Evolutionary conservation across 2,113 vertebrate genomes (phyloP).

Genomic region (Ivindomyrus marchei): DNA sequence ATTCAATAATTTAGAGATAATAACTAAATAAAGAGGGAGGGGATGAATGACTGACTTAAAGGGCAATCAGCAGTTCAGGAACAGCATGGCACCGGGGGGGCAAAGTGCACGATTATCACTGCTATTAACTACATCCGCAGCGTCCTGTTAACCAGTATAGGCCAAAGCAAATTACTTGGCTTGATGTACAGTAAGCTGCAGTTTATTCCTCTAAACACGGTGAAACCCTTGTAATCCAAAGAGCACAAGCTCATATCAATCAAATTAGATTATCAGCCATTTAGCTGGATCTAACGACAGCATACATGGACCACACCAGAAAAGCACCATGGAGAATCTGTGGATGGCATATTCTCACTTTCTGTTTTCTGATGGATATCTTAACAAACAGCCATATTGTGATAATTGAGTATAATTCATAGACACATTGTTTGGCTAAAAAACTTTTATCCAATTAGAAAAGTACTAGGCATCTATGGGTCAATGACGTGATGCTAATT

Average conservation of each 20-base stretch:
- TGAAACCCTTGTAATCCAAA: not conserved
- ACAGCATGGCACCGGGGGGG: not conserved
- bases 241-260: not conserved
- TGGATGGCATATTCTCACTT: not conserved
- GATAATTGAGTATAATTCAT: not conserved
- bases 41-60: not conserved
- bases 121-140: not conserved
- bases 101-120: not conserved
- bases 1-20: not conserved
- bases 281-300: not conserved
- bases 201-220: not conserved
- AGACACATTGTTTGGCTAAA: not conserved
- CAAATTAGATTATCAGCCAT: not conserved
- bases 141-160: not conserved
- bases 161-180: not conserved
- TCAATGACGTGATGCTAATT: not conserved
- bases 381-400: not conserved
- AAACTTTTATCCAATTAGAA: not conserved
- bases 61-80: not conserved
- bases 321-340: not conserved
- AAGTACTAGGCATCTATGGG: not conserved
- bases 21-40: not conserved
- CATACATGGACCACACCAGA: not conserved
- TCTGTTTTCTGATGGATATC: not conserved
- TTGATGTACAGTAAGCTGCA: not conserved